These are phyloP conservation scores for Mesorhabditis sp. DNA, from an alignment of 2,888 invertebrate species.

Conservation along the genomic window DNA sequence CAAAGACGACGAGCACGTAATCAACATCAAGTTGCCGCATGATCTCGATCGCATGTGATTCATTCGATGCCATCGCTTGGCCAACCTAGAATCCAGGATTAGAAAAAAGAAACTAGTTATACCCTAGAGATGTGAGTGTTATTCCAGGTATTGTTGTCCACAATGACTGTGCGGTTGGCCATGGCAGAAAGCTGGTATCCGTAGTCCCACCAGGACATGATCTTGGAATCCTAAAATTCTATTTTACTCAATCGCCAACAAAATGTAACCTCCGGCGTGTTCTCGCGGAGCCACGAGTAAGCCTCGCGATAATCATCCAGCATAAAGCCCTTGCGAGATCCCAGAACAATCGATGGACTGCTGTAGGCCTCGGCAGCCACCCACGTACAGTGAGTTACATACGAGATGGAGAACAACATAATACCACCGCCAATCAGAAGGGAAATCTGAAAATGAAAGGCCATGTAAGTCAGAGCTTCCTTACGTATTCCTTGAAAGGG, in stretches of 20 bases:
- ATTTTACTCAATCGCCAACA: not conserved
- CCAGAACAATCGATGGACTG: slow-evolving; percentile 79
- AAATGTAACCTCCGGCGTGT: slow-evolving; percentile 73
- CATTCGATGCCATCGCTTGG: slow-evolving; percentile 87
- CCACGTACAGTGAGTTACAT: slow-evolving; percentile 94
- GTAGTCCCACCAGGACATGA: slow-evolving; percentile 99
- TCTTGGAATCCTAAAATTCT: slow-evolving; percentile 74
- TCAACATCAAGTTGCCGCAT: slow-evolving; percentile 95
- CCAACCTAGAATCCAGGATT: slow-evolving; percentile 4
- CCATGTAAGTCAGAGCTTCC: not conserved
- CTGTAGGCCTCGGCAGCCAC: slow-evolving; percentile 96
- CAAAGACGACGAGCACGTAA: slow-evolving; percentile 95
- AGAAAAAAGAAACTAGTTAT: slow-evolving; percentile 65
- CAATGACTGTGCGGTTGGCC: slow-evolving; percentile 94
- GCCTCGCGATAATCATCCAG: slow-evolving; percentile 98
- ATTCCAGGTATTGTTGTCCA: slow-evolving; percentile 99
- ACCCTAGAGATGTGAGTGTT: slow-evolving; percentile 97
- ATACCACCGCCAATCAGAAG: slow-evolving; percentile 76
- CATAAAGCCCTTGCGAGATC: slow-evolving; percentile 69
- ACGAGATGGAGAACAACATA: slow-evolving; percentile 70
- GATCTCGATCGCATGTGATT: slow-evolving; percentile 93
- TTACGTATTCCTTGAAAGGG: slow-evolving; percentile 13
- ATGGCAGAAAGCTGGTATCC: slow-evolving; percentile 95
- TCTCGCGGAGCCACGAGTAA: slow-evolving; percentile 96
- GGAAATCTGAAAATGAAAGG: slow-evolving; percentile 66